Evolutionary conservation across 2,797 vertebrate genomes (phyloP), one percentile per base, ranked within the genome.

Genomic region (Parauchenoglanis punctatus): DNA sequence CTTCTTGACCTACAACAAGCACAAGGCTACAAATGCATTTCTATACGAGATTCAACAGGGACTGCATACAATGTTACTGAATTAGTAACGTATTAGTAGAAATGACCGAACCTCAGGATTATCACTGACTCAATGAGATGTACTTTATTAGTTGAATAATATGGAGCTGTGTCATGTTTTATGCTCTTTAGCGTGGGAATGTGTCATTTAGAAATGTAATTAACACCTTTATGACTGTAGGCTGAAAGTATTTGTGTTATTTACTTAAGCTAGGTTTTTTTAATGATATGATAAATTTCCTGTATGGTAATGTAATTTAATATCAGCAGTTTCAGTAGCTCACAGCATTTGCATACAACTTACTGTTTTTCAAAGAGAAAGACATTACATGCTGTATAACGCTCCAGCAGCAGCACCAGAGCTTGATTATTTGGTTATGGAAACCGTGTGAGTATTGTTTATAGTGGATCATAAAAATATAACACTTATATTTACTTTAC

Each of bases 1-100:
- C 88, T 83, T 90, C 83, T 72, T 81, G 67, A 85, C 61, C 78
- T 59, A 49, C 31, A 52, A 44, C 59, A 70, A 35, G 61, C 77
- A 81, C 63, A 82, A 84, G 68, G 72, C 70, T 76, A 44, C 3
- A 68, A 31, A 67, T 68, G 8, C 46, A 83, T 15, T 13, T 81
- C 54, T 78, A 18, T 15, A 23, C 1, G 4, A 35, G 63, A 54
- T 68, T 67, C 46, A 31, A 4, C 18, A 68, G 18, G 63, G 46
- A 67, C 44, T 23, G 11, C 18, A 65, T 65, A 65, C 61, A 28
- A 18, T 52, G 7, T 49, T 31, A 68, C 15, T 83, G 61, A 68
- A 54, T 52, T 31, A 52, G 81, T 83, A 23, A 83, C 7, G 5
- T 52, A 11, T 54, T 20, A 20, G 17, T 83, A 68, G 46, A 20